Evolutionary conservation across 2,888 invertebrate genomes (phyloP).

Genomic region (Dynastes hyllus): DNA sequence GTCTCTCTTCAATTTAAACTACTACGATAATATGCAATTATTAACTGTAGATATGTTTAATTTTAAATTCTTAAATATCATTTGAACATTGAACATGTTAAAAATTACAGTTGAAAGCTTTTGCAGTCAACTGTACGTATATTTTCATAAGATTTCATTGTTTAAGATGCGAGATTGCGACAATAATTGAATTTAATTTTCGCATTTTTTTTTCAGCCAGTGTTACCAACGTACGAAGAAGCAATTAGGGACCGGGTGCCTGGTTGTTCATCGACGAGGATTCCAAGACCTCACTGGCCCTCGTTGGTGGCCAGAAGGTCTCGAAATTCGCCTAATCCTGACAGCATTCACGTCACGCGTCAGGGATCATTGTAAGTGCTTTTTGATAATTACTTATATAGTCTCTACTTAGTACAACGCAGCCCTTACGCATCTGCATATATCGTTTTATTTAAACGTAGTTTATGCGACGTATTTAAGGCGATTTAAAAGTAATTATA

Average conservation of each 20-base stretch:
- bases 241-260: slow-evolving; percentile 68
- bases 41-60: too few species aligned
- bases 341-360: slow-evolving; percentile 66
- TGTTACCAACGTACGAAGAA: slow-evolving; percentile 73
- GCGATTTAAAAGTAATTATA: background rate
- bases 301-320: slow-evolving; percentile 65
- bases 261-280: slow-evolving; percentile 61
- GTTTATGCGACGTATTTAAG: background rate
- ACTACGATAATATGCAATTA: too few species aligned
- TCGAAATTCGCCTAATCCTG: slow-evolving; percentile 66
- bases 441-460: slow-evolving; percentile 2
- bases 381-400: slow-evolving; percentile 34
- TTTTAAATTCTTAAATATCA: too few species aligned
- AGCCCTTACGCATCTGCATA: slow-evolving; percentile 1
- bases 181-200: slow-evolving; percentile 5
- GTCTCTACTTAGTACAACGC: slow-evolving; percentile 4
- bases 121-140: too few species aligned
- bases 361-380: slow-evolving; percentile 70
- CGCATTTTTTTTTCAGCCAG: slow-evolving; percentile 62
- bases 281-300: slow-evolving; percentile 69
- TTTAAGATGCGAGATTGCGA: too few species aligned
- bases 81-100: too few species aligned
- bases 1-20: too few species aligned
- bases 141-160: too few species aligned
- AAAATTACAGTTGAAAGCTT: too few species aligned